phyloP scores from a whole-genome alignment of 2,888 invertebrate genomes.

The Drosophila ezoana region DNA sequence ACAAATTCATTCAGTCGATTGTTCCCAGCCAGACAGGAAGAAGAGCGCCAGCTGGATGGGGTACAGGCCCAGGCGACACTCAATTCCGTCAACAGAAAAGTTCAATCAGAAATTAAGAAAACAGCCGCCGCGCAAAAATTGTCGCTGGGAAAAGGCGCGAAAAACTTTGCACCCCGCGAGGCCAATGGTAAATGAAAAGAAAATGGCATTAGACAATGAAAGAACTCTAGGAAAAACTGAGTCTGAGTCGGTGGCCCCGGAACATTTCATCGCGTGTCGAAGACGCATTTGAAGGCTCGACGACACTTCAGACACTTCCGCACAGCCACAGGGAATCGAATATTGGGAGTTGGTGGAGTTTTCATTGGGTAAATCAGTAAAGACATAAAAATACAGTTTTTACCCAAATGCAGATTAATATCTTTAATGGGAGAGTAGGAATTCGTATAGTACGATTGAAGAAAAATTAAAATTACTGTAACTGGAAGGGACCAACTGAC shows the following conservation, averaged over 20 bases:
- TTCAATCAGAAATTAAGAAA: conserved; percentile 82
- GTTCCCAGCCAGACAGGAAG: conserved; percentile 48
- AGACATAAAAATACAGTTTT: conserved; percentile 13
- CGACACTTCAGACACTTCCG: conserved; percentile 75
- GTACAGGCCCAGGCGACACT: conserved; percentile 35
- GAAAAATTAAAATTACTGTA: neutral
- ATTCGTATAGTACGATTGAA: neutral
- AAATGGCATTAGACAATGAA: conserved; percentile 67
- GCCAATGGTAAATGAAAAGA: conserved; percentile 51
- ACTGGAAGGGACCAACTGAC: neutral
- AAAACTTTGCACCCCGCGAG: conserved; percentile 53
- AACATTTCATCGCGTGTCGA: conserved; percentile 70
- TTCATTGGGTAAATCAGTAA: neutral
- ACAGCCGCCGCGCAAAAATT: conserved; percentile 73
- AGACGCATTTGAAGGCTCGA: conserved; percentile 71
- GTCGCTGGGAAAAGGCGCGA: conserved; percentile 56
- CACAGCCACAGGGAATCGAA: conserved; percentile 8
- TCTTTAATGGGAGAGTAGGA: conserved; percentile 21
- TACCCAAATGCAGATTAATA: conserved; percentile 18
- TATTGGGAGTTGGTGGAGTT: neutral
- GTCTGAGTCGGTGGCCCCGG: conserved; percentile 25
- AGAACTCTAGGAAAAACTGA: conserved; percentile 29
- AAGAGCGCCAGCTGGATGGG: conserved; percentile 5
- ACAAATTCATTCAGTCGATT: conserved; percentile 75
- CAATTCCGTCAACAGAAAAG: conserved; percentile 78